Conservation (phyloP, 92 coral and sea anemone genomes). For the Phenganax subtilis region DNA sequence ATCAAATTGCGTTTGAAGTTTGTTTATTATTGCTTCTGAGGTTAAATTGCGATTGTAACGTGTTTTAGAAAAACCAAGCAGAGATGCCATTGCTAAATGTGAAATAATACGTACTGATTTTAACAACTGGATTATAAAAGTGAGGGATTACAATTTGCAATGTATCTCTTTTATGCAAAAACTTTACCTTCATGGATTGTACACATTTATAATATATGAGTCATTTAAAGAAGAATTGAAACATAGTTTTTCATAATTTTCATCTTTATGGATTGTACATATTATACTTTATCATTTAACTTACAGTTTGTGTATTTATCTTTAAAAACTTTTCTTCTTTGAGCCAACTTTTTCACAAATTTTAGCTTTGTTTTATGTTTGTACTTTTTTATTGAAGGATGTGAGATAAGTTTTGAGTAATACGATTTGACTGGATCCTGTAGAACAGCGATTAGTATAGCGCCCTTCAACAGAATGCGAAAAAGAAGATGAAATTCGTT, state of each 20-base stretch:
- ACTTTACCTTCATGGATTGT: too few species aligned
- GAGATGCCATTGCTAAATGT: slow-evolving; percentile 65
- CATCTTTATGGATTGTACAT: neutral
- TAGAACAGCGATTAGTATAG: slow-evolving; percentile 63
- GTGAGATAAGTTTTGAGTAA: neutral
- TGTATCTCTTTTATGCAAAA: neutral
- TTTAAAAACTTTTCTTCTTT: neutral
- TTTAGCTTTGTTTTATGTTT: slow-evolving; percentile 19
- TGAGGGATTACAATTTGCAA: neutral
- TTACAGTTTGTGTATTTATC: slow-evolving; percentile 19
- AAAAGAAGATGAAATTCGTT: neutral
- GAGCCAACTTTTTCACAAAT: neutral
- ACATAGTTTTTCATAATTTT: neutral
- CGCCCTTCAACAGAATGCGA: slow-evolving; percentile 40
- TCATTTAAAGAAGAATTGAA: too few species aligned
- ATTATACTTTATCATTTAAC: neutral
- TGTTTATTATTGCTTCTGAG: slow-evolving; percentile 54
- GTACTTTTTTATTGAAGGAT: neutral
- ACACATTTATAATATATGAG: too few species aligned
- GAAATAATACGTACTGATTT: neutral
- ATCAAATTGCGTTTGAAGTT: slow-evolving; percentile 58
- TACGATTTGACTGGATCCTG: slow-evolving; percentile 55
- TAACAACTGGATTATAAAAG: neutral
- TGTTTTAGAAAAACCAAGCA: slow-evolving; percentile 68
- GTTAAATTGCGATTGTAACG: slow-evolving; percentile 46